phyloP scores from a whole-genome alignment of 1,140 invertebrate genomes.

The Helicoverpa zea region DNA sequence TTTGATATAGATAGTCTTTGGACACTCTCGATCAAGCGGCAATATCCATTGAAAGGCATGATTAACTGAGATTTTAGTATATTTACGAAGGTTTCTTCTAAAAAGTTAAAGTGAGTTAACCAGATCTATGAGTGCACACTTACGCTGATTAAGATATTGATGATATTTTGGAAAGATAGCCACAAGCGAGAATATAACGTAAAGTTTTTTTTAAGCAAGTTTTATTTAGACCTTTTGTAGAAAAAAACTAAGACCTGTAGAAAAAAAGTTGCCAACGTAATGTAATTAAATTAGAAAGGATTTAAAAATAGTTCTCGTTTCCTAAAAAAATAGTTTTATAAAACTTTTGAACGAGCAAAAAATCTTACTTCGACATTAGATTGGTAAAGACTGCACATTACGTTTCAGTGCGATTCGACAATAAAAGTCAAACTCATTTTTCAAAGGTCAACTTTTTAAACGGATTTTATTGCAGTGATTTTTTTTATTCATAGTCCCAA shows the following conservation, averaged over 20 bases:
- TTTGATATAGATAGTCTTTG: conserved; percentile 24
- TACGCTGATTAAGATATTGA: no score
- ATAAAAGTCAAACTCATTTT: not conserved
- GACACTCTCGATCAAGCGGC: not conserved
- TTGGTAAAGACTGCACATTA: no score
- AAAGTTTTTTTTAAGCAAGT: no score
- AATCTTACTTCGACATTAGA: no score
- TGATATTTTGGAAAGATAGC: not conserved
- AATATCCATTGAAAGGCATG: not conserved
- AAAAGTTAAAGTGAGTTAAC: not conserved
- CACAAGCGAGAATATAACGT: no score
- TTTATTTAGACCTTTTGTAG: no score
- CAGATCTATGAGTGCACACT: no score
- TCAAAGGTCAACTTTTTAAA: not conserved
- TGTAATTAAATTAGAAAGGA: not conserved
- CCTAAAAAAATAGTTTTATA: no score
- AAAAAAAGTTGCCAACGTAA: no score
- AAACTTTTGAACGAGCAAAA: no score
- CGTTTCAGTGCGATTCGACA: not conserved
- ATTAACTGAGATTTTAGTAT: not conserved
- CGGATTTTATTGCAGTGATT: not conserved
- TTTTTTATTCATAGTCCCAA: not conserved
- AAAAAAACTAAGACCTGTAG: no score
- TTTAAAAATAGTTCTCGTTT: no score
- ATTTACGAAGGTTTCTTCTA: not conserved